A percentile compares a stretch with the other conserved stretches of the same genome.
Evolutionary conservation across 2,888 invertebrate species (phyloP).

Genomic region (Hylaea fasciaria): DNA sequence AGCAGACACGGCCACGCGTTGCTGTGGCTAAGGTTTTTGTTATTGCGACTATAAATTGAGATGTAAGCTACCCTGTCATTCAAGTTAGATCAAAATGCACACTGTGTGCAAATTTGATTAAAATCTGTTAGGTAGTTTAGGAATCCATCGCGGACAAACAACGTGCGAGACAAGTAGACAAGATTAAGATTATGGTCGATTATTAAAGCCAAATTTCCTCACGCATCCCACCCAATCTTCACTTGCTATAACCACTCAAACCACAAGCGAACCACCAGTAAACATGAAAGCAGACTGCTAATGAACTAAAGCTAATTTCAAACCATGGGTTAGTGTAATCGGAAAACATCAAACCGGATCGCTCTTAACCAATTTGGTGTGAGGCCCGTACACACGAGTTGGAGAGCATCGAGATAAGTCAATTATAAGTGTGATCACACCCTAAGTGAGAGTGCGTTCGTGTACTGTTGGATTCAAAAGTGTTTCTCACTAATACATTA

Average conservation of each 20-base stretch:
- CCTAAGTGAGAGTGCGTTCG: constrained; percentile 53
- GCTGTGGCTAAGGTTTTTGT: too few species aligned
- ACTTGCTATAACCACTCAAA: constrained; percentile 3
- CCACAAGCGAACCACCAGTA: constrained; percentile 15
- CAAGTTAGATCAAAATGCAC: too few species aligned
- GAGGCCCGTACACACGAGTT: constrained; percentile 49
- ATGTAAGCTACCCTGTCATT: too few species aligned
- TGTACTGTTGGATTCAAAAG: constrained; percentile 47
- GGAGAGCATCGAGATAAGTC: constrained; percentile 73
- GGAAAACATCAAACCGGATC: constrained; percentile 48
- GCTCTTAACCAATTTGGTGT: constrained; percentile 69
- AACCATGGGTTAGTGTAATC: constrained; percentile 50
- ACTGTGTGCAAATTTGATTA: too few species aligned
- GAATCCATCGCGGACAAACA: too few species aligned
- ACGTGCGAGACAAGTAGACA: too few species aligned
- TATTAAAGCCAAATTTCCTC: too few species aligned
- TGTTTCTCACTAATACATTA: constrained; percentile 13
- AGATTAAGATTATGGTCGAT: too few species aligned
- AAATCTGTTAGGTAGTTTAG: too few species aligned
- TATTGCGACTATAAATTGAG: too few species aligned
- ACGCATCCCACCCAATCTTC: background rate
- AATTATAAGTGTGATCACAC: constrained; percentile 75
- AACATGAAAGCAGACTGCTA: constrained; percentile 24
- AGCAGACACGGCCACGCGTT: too few species aligned
- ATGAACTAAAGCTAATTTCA: constrained; percentile 35